Evolutionary conservation across 2,797 vertebrate species (phyloP), one percentile per base, ranked within the genome.

Genomic region (Odontamblyopus rebecca): DNA sequence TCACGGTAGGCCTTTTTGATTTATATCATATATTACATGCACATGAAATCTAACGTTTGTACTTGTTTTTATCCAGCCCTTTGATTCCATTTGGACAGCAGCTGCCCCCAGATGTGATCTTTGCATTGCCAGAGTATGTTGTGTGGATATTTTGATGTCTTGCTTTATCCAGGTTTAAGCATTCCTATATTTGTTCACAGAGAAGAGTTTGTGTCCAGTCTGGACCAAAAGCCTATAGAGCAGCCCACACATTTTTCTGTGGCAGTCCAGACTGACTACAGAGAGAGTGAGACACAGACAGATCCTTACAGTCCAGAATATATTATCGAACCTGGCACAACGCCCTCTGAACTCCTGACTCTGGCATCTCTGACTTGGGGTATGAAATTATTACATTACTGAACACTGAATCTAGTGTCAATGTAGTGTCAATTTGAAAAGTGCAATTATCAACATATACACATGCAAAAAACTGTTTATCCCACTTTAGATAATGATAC

Each of bases 231-330:
- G 44, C 44, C 13, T 56, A 73, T 77, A 19, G 50, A 64, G 6
- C 38, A 77, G 13, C 74, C 74, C 6, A 77, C 75, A 16, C 93
- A 94, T 78, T 80, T 54, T 70, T 95, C 93, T 0, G 91, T 97
- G 74, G 94, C 87, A 2, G 94, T 96, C n/a, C 97, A 99, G 89
- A 99, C 97, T 0, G 96, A 97, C 85, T 99, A 96, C 85, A 94
- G 97, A 64, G 98, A 99, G 78, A 94, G 94, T 18, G 98, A 98
- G 86, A 80, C 94, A 4, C 98, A 99, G 84, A 99, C 98, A 0
- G 96, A 99, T 66, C 97, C 97, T 0, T 98, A 95, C 85, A 95
- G 93, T 72, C 95, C 97, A 7, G 93, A 95, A 48, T 97, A 96
- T 44, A 68, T 93, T n/a, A 75, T 96, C 11, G 85, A 61, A 26